Conservation (phyloP, 2,797 vertebrate genomes). For the Spea hammondii region DNA sequence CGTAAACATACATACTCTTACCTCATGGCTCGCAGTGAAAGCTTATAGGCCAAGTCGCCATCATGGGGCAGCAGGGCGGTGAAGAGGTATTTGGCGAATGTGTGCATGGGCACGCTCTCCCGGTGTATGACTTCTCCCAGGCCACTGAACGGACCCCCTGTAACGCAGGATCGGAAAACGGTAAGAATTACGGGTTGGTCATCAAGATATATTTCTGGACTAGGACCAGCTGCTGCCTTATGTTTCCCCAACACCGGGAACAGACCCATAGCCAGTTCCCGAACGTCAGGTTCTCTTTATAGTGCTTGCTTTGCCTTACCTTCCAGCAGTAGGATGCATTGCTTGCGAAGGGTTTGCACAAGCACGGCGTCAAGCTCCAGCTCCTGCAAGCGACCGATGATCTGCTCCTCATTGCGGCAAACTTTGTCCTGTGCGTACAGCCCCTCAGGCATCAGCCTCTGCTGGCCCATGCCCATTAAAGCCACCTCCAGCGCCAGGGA, state of each 20-base stretch:
- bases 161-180: slow-evolving; percentile 40
- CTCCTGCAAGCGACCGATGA: slow-evolving; percentile 88
- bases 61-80: slow-evolving; percentile 91
- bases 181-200: neutral
- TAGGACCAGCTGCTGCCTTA: too few relatives aligned
- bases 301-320: slow-evolving; percentile 8
- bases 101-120: slow-evolving; percentile 98
- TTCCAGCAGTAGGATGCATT: slow-evolving; percentile 69
- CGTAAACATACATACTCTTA: slow-evolving; percentile 61
- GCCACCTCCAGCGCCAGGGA: slow-evolving; percentile 93
- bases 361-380: slow-evolving; percentile 87
- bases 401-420: slow-evolving; percentile 96
- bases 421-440: slow-evolving; percentile 97
- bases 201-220: too few relatives aligned
- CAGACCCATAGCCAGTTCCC: too few relatives aligned
- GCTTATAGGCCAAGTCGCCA: slow-evolving; percentile 91
- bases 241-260: too few relatives aligned
- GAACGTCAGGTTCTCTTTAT: too few relatives aligned
- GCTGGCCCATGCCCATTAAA: slow-evolving; percentile 97
- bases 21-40: slow-evolving; percentile 96
- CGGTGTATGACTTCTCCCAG: slow-evolving; percentile 95
- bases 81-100: slow-evolving; percentile 97
- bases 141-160: slow-evolving; percentile 95
- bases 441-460: slow-evolving; percentile 96
- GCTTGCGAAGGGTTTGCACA: slow-evolving; percentile 89